Evolutionary conservation across 2,888 invertebrate genomes (phyloP), one percentile per base, ranked within the genome.

Genomic region (Epicampocera succincta): DNA sequence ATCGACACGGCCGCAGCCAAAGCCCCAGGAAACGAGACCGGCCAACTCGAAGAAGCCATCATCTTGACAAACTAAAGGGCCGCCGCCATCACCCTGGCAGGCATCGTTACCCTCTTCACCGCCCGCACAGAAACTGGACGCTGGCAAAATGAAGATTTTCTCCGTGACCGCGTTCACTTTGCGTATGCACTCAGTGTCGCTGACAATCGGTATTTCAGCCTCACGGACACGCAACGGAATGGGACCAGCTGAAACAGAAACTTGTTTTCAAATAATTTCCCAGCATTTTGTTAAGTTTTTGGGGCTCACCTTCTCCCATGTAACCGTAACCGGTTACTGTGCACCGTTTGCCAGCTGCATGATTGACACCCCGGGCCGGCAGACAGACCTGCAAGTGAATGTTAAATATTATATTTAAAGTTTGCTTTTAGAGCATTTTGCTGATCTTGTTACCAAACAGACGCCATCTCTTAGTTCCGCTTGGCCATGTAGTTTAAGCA

Each of bases 11-110:
- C 98, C 98, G 90, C 98, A 98, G 84, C 97, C 97, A 89, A 97
- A 97, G 86, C 97, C 98, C 97, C 98, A 98, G 1, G 97, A 97
- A 0, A 98, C 98, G 12, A 99, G 92, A 0, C 98, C 98, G 52
- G 96, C 98, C 84, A 98, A 92, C 90, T 98, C 97, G 91, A 95
- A 98, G 92, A 96, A 97, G 0, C 97, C 97, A 88, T 97, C 97
- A 87, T 97, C 96, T 90, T 97, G 95, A 87, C 98, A 98, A 2
- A 98, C 97, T 75, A 97, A 91, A 0, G 98, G 98, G 29, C 98
- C 98, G 46, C 98, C 98, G 52, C 98, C 98, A 89, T 98, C 98
- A 40, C 98, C 98, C 95, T 97, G 97, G 87, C 97, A 97, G 13
- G 98, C 97, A 89, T 98, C 98, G 88, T 97, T 97, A 65, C 97